A percentile compares a stretch with the other conserved stretches of the same genome.
These are phyloP conservation scores for Lepus townsendii DNA, from an alignment of 2,797 vertebrate species.

Conservation along the genomic window DNA sequence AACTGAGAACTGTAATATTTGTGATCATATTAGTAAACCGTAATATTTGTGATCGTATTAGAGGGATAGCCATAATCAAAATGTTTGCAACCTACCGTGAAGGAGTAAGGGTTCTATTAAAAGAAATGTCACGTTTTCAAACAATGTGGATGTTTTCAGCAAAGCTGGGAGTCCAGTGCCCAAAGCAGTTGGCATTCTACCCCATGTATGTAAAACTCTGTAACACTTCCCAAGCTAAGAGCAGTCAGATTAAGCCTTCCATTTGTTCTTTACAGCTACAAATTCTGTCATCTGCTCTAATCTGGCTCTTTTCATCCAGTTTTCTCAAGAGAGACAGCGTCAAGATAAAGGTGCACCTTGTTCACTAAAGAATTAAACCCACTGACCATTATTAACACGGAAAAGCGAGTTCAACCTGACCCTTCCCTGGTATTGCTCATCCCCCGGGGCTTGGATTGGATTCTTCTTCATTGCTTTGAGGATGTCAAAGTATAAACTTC, in stretches of 20 bases:
- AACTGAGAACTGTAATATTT: constrained; percentile 71
- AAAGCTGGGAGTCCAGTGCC: not conserved
- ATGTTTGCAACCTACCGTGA: constrained; percentile 52
- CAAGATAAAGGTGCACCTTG: constrained; percentile 68
- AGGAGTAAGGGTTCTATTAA: constrained; percentile 24
- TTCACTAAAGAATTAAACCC: constrained; percentile 60
- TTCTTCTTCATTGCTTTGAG: constrained; percentile 75
- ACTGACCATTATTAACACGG: constrained; percentile 24
- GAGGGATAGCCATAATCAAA: constrained; percentile 30
- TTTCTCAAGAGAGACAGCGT: constrained; percentile 28
- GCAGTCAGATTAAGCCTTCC: constrained; percentile 3
- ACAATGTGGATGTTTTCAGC: not conserved
- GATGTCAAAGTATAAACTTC: constrained; percentile 74
- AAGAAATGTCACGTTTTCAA: constrained; percentile 41
- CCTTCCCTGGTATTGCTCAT: constrained; percentile 59
- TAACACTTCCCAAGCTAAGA: not conserved
- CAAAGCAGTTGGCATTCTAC: constrained; percentile 20
- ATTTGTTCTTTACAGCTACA: constrained; percentile 35
- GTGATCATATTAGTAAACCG: constrained; percentile 69
- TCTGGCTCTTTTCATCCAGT: constrained; percentile 2
- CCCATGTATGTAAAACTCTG: not conserved
- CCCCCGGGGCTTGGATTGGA: constrained; percentile 63
- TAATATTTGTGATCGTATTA: constrained; percentile 68
- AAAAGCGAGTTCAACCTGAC: constrained; percentile 48
- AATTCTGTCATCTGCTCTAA: constrained; percentile 4